Conservation (phyloP, 2,888 invertebrate species). For the Osmoderma eremita region DNA sequence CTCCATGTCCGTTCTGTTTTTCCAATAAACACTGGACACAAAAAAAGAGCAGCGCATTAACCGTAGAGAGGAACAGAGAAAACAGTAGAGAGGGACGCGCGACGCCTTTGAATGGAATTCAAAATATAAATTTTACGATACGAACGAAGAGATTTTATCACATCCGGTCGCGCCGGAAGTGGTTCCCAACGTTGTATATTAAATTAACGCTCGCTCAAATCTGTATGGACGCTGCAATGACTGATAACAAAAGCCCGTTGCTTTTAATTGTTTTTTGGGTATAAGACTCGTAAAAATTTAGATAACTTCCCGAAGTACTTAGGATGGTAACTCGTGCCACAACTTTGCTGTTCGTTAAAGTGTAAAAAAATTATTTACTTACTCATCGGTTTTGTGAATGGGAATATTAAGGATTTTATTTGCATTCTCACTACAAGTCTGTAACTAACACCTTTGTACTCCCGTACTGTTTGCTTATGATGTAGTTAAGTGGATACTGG, state of each 20-base stretch:
- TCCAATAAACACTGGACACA: neutral
- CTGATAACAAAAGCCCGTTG: slow-evolving; percentile 21
- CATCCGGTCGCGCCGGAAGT: slow-evolving; percentile 40
- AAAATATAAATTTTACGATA: slow-evolving; percentile 38
- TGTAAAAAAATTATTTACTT: slow-evolving; percentile 19
- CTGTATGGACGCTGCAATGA: slow-evolving; percentile 28
- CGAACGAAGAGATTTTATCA: slow-evolving; percentile 39
- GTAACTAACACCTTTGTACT: neutral
- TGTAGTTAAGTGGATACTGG: slow-evolving; percentile 19
- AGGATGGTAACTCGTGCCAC: too few relatives aligned
- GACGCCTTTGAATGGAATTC: slow-evolving; percentile 33
- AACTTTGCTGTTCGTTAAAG: slow-evolving; percentile 3
- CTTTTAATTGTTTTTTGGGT: slow-evolving; percentile 18
- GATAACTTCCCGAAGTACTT: too few relatives aligned
- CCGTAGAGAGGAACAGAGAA: neutral
- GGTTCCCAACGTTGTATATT: slow-evolving; percentile 32
- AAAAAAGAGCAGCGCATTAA: neutral
- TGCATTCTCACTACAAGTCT: slow-evolving; percentile 18
- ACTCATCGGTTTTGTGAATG: slow-evolving; percentile 16
- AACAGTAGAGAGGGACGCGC: slow-evolving; percentile 16
- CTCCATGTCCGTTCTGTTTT: neutral
- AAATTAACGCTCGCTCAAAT: slow-evolving; percentile 29
- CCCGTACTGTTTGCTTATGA: slow-evolving; percentile 24
- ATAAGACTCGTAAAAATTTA: neutral
- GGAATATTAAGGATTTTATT: slow-evolving; percentile 22